Base-by-base conservation (phyloP, 2,797 vertebrate species). In the Acestrorhynchus altus region DNA sequence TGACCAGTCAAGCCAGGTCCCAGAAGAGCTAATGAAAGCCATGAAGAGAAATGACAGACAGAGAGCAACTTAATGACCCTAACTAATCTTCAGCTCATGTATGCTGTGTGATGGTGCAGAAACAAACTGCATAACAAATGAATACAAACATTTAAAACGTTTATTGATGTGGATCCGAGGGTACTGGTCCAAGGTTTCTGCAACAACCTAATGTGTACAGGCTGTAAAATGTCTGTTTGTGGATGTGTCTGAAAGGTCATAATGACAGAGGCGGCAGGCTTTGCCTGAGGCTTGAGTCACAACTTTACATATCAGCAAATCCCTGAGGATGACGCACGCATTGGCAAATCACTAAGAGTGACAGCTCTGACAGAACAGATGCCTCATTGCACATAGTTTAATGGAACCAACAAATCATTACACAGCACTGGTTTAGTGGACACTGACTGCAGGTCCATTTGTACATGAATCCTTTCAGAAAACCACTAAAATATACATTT, bases 1-100 rank as follows among this genome's bases (percentile, higher is more conserved):
- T 65, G 78, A 69, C 82, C 60, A 82, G 73, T 77, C 74, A 72
- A 42, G 65, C 77, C 20, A 65, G 79, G 79, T 83, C 83, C 87
- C 81, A 31, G 46, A 42, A 28, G 42, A 83, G 65, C 82, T 6
- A 35, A 35, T 35, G 31, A 35, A 77, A 49, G 69, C 66, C 31
- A 79, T 44, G 42, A 28, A 80, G n/a, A 59, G 77, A 84, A 77
- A 84, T 66, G 35, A 54, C 52, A 66, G 47, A 72, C 22, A 64
- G 40, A 8, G 22, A 60, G 49, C n/a, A 60, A 44, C 46, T 28
- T 79, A 8, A 61, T 16, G 22, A 40, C 22, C 76, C 13, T 9
- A 40, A 57, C 28, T 61, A 22, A 72, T 49, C 40, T 64, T 18
- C 18, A n/a, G 26, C 28, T 72, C 47, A 64, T 72, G 72, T 65